phyloP scores from a whole-genome alignment of 2,888 invertebrate genomes.

The Cremastinae sp. region DNA sequence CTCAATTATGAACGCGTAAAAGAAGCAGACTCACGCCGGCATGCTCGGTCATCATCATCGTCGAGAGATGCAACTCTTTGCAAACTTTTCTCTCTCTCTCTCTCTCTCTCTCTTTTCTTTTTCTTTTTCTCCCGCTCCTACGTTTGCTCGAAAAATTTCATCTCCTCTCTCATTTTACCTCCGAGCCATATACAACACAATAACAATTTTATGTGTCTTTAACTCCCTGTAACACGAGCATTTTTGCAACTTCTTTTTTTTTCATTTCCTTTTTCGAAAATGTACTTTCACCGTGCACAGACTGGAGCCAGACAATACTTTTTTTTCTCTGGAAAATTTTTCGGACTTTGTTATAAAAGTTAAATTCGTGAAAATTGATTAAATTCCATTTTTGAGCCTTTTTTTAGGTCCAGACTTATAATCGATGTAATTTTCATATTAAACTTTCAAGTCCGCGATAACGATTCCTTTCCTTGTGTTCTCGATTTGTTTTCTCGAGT shows the following conservation, averaged over 20 bases:
- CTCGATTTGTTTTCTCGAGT: too few species aligned
- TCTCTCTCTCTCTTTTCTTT: conserved; percentile 15
- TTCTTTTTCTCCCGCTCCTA: neutral
- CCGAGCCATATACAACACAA: conserved; percentile 16
- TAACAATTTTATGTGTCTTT: conserved; percentile 25
- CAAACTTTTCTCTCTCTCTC: conserved; percentile 19
- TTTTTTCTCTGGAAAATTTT: too few species aligned
- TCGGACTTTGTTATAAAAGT: too few species aligned
- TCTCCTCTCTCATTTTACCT: conserved; percentile 16
- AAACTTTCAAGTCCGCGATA: too few species aligned
- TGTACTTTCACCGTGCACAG: too few species aligned
- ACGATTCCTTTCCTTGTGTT: too few species aligned
- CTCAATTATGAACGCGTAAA: conserved; percentile 78
- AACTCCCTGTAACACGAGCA: conserved; percentile 10
- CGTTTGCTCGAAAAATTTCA: too few species aligned
- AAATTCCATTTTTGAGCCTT: too few species aligned
- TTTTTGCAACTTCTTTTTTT: neutral
- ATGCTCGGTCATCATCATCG: conserved; percentile 74
- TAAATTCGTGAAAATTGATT: too few species aligned
- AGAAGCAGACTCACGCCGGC: conserved; percentile 75
- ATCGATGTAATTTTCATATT: too few species aligned
- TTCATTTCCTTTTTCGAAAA: neutral
- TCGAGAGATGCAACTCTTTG: conserved; percentile 63
- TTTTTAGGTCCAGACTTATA: too few species aligned
- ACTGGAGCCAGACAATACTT: too few species aligned